Evolutionary conservation across 2,797 vertebrate genomes (phyloP), one percentile per base, ranked within the genome.

Genomic region (Jordanella pulchra): DNA sequence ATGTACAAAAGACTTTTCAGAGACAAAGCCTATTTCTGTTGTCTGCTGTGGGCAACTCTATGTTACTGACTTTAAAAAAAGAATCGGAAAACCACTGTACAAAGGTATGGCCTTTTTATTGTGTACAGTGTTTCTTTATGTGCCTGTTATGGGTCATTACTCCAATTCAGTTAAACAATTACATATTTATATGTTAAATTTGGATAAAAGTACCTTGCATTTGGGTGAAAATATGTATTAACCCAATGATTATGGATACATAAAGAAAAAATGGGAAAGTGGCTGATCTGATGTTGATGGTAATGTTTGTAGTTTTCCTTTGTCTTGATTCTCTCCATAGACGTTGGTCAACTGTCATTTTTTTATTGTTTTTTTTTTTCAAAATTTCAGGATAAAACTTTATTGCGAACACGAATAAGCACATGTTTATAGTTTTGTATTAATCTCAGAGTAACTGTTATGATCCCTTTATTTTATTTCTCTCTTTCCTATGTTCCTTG

Each of bases 251-350:
- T 32, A 69, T 39, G 65, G 0, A 0, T 45, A 67, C 44, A 39
- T 53, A 45, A 75, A 68, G 32, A 11, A 72, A n/a, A 69, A 35
- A 42, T 32, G 27, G 54, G 39, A 48, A 67, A 56, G 44, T 23
- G 32, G 10, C 13, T 3, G 17, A 48, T 69, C 65, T 67, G 56
- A 23, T 69, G 69, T 68, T 58, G 65, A 80, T 83, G 35, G 72
- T 39, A 79, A 74, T 73, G 27, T 65, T 72, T 30, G 67, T 73
- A 53, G 76, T 86, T 83, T 72, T 75, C 50, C 75, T 75, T 78
- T 25, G 54, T 71, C 79, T 78, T 74, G 61, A 79, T 79, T 85
- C 78, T 55, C 64, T 76, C 72, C 50, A 25, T 17, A 50, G 12
- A 58, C 12, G 66, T 66, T 54, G 69, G 65, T 82, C n/a, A 69